Conservation (phyloP, 1,140 invertebrate species). For the Platyura marginata region DNA sequence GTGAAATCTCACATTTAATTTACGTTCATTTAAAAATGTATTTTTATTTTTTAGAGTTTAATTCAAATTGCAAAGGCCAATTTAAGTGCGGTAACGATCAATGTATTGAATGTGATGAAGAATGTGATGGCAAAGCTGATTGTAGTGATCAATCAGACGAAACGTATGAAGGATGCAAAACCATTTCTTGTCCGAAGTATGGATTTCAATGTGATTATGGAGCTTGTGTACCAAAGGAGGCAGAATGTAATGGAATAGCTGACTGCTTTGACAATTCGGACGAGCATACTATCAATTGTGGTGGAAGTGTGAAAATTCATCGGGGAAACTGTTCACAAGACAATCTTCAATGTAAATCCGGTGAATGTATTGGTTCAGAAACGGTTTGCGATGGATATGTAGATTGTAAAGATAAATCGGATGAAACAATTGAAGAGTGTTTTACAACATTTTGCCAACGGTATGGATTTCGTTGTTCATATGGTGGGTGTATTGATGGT, state of each 20-base stretch:
- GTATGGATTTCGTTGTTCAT: slow-evolving; percentile 1
- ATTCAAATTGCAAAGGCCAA: too few species aligned
- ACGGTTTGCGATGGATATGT: slow-evolving; percentile 10
- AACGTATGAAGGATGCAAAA: slow-evolving; percentile 16
- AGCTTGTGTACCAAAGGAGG: slow-evolving; percentile 40
- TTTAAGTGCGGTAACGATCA: too few species aligned
- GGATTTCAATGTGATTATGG: slow-evolving; percentile 32
- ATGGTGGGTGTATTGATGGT: neutral
- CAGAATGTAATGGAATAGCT: slow-evolving; percentile 34
- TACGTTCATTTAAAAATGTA: too few species aligned
- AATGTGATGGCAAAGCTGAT: slow-evolving; percentile 43
- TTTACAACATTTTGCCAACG: neutral
- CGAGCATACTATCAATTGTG: slow-evolving; percentile 24
- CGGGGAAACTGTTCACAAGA: neutral
- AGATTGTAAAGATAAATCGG: neutral
- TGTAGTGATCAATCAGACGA: slow-evolving; percentile 48
- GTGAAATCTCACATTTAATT: too few species aligned
- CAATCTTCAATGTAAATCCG: neutral
- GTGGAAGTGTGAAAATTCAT: neutral
- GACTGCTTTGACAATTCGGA: slow-evolving; percentile 55
- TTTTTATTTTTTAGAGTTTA: too few species aligned
- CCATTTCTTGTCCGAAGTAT: slow-evolving; percentile 19
- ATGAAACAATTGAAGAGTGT: slow-evolving; percentile 2
- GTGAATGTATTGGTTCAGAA: slow-evolving; percentile 1
- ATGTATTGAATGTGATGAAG: too few species aligned